Evolutionary conservation across 2,888 invertebrate genomes (phyloP).

Genomic region (Teleogryllus oceanicus): DNA sequence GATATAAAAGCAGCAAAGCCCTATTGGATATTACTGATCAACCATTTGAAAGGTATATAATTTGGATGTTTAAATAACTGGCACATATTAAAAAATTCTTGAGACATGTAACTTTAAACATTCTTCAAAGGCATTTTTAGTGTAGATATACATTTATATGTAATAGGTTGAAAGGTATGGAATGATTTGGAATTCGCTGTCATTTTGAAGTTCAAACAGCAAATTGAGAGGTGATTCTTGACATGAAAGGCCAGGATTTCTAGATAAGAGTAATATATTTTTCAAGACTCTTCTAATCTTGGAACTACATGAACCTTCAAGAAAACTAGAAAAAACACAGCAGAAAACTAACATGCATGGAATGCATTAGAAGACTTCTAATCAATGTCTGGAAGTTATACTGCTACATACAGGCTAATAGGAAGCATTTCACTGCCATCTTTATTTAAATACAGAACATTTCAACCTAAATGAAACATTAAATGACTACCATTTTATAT

Average conservation of each 20-base stretch:
- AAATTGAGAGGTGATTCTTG: background rate
- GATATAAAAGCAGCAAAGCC: background rate
- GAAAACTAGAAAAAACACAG: background rate
- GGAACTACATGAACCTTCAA: too few species aligned
- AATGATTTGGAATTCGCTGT: background rate
- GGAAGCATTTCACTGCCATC: background rate
- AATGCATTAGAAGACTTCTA: slow-evolving; percentile 1
- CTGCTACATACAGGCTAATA: slow-evolving; percentile 5
- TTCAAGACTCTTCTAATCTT: too few species aligned
- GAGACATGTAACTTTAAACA: background rate
- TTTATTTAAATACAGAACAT: too few species aligned
- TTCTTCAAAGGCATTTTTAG: too few species aligned
- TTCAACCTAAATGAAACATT: too few species aligned
- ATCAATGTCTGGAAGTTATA: background rate
- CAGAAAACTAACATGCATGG: slow-evolving; percentile 1
- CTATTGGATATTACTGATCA: too few species aligned
- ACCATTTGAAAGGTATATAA: too few species aligned
- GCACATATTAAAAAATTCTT: background rate
- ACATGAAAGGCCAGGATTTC: slow-evolving; percentile 3
- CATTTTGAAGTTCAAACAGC: background rate
- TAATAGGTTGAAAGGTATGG: background rate
- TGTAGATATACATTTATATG: background rate
- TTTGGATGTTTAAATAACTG: background rate
- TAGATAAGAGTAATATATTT: background rate
- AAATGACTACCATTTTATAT: too few species aligned